phyloP scores from a whole-genome alignment of 2,113 vertebrate genomes.

The Calyptommatus sinebrachiatus region DNA sequence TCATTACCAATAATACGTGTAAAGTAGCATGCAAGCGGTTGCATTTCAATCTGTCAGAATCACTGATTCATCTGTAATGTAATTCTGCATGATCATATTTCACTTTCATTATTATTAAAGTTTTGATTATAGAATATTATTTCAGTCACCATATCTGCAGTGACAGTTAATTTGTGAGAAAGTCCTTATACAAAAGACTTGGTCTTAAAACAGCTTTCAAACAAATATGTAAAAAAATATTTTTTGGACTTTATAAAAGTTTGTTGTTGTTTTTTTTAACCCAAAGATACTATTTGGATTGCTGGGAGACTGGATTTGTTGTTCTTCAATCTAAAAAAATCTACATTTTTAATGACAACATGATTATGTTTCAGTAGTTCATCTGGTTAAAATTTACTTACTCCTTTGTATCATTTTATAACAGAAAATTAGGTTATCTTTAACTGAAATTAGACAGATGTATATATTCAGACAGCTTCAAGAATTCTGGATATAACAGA shows the following conservation, averaged over 20 bases:
- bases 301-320: conserved; percentile 12
- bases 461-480: too few species aligned
- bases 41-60: not conserved
- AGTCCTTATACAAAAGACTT: conserved; percentile 40
- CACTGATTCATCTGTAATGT: conserved; percentile 34
- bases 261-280: conserved; percentile 23
- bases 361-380: not conserved
- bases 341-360: not conserved
- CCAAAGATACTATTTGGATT: not conserved
- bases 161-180: conserved; percentile 54
- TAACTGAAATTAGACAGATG: too few species aligned
- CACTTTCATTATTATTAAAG: conserved; percentile 17
- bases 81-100: conserved; percentile 30
- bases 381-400: not conserved
- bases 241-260: conserved; percentile 35
- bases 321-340: not conserved
- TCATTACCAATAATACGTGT: conserved; percentile 1
- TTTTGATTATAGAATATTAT: conserved; percentile 31
- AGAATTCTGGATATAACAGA: not conserved
- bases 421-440: not conserved
- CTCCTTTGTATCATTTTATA: not conserved
- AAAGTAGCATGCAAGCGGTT: conserved; percentile 13
- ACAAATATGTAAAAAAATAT: conserved; percentile 47
- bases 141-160: conserved; percentile 47
- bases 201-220: conserved; percentile 52